Conservation (phyloP, 1,140 invertebrate genomes). For the Drosophila guanche region DNA sequence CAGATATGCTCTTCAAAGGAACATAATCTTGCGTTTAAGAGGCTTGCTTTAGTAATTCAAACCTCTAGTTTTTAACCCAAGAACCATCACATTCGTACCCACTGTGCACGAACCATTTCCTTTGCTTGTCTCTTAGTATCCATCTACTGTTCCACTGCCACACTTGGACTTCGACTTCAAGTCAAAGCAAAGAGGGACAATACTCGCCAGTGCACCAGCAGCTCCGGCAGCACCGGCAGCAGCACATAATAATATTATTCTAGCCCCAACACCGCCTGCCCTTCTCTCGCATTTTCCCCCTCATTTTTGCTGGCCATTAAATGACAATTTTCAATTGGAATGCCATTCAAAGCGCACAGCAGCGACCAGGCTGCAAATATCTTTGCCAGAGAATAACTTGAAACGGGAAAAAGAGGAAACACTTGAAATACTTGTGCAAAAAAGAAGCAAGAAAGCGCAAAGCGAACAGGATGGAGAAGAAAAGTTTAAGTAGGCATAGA, state of each 20-base stretch:
- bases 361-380: constrained; percentile 38
- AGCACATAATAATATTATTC: constrained; percentile 55
- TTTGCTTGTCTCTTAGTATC: too few relatives aligned
- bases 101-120: too few relatives aligned
- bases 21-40: too few relatives aligned
- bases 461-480: constrained; percentile 44
- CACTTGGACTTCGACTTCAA: too few relatives aligned
- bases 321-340: constrained; percentile 57
- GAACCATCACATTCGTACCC: too few relatives aligned
- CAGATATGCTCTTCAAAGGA: too few relatives aligned
- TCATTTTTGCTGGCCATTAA: constrained; percentile 15
- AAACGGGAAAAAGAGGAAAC: constrained; percentile 40
- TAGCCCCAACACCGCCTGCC: neutral
- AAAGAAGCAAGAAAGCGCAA: constrained; percentile 3
- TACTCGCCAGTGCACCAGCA: constrained; percentile 19
- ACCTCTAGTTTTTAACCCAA: too few relatives aligned
- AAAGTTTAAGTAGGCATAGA: constrained; percentile 60
- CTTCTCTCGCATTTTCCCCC: neutral
- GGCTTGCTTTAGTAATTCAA: too few relatives aligned
- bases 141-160: too few relatives aligned
- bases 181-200: neutral
- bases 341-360: constrained; percentile 6
- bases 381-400: constrained; percentile 27
- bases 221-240: constrained; percentile 1
- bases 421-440: constrained; percentile 54